Evolutionary conservation across 2,888 invertebrate genomes (phyloP), one percentile per base, ranked within the genome.

Genomic region (Philhelius pedissequus): DNA sequence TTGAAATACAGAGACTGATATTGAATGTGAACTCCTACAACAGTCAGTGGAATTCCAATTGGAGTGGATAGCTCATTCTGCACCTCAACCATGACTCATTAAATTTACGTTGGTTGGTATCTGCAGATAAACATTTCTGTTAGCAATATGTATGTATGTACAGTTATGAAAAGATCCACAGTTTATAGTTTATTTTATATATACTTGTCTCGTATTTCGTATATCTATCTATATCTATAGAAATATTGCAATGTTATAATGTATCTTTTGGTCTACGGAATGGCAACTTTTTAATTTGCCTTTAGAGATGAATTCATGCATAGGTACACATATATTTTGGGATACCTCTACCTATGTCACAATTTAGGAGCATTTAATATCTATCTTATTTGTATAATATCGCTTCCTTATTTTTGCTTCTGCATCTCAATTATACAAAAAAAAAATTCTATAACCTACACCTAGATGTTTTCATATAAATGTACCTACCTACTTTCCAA

Each of bases 21-120:
- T 60, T 54, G 68, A 82, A 62, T 71, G 66, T 69, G 54, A 77
- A 69, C 66, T 62, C 35, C 60, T 62, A 1, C 43, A 2, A 20
- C 11, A 48, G 22, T 25, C 48, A 22, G 48, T 56, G 32, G 56
- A 56, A 56, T n/a, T n/a, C n/a, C n/a, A n/a, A n/a, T 32, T 56
- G 56, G 13, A 52, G 52, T 52, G 52, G 52, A 56, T 56, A 32
- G 20, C 56, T 56, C 35, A n/a, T 6, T 15, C 25, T 38, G 9
- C 32, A 48, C 30, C 35, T 66, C 50, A 79, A 50, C 58, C 64
- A 80, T 60, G 56, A 81, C 48, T 70, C 77, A 82, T 82, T 82
- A 77, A 77, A 66, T 68, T 66, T 66, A 62, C 40, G 60, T 38
- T 15, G 54, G 54, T 40, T n/a, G n/a, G 18, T 71, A 20, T 32